Base-by-base conservation (phyloP, 2,888 invertebrate species). In the Nemapogon koenigi region DNA sequence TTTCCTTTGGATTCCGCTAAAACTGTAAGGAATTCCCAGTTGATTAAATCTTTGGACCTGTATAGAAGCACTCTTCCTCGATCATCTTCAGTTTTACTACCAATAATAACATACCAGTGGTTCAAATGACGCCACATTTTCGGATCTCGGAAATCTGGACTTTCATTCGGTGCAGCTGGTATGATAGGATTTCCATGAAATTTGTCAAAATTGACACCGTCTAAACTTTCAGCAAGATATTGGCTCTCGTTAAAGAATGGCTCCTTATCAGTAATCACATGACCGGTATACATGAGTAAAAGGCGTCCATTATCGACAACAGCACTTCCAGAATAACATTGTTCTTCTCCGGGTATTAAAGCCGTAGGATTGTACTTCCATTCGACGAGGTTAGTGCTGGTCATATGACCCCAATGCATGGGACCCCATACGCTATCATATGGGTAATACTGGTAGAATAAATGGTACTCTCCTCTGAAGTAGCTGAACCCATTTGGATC, bases 401-500 rank as follows among this genome's bases (percentile, higher is more conserved):
- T 43, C 2, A 58, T 70, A 42, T 83, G 83, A 0, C 81, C 83
- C 83, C 83, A 83, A 41, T 81, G 79, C 71, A 81, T 81, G 0
- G 76, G 70, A 0, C 76, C 76, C 72, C 70, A 75, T 1, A 53
- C 48, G 15, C 68, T 61, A 19, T 63, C 67, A 38, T 75, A 68
- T 0, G 82, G 82, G 44, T 82, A 73, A 43, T 65, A 78, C 48
- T 83, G 83, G 45, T 73, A 82, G 52, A 81, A 82, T 1, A 81
- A 50, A 45, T 83, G 82, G 41, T 70, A 83, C 46, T 72, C 59
- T 11, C 78, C 81, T 29, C 73, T 66, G 50, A 64, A 73, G 46
- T 57, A 78, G 0, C 76, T 68, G 49, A 83, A 75, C 4, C 83
- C 83, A 42, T 83, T 83, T 0, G 83, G 83, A 40, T 83, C 83